Base-by-base conservation (phyloP, 92 coral and sea anemone species). In the Porites lobata region DNA sequence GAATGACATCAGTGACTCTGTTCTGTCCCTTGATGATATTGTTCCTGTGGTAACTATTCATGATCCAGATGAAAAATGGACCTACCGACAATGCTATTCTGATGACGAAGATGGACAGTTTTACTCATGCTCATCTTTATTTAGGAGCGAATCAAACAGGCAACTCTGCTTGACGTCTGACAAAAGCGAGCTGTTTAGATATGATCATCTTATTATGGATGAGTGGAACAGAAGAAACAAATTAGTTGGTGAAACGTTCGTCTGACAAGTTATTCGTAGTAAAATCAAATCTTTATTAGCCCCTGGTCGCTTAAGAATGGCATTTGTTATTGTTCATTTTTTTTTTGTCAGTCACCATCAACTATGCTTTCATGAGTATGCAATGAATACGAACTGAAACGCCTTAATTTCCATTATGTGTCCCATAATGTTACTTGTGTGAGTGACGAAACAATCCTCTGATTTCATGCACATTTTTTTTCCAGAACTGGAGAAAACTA, bases 121-220 rank as follows among this genome's bases (percentile, higher is more conserved):
- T 51, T 72, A 84, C 68, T 84, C 87, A 51, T 64, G 72, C n/a
- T 73, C 87, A 6, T 84, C 87, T 32, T 84, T 84, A 22, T 84
- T 84, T 75, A 63, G 63, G 10, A 61, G 79, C 21, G 72, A 62
- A 11, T 64, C 80, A n/a, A 80, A 84, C 21, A 74, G 87, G 7
- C 73, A 24, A 1, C 62, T 84, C 61, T 6, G 15, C 75, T 47
- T 69, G 50, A 61, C 50, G 18, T 75, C 65, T 12, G 73, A 74
- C 62, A 4, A 56, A 18, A 12, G 15, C 29, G 20, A 14, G 69
- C 22, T 21, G 32, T 32, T 57, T 3, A 38, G 50, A 43, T 13
- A 19, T 58, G 86, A 82, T 56, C 32, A 10, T 8, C 47, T 59
- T 2, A 7, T 84, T 20, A 21, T 73, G 19, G 72, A 84, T 26